Evolutionary conservation across 2,888 invertebrate genomes (phyloP).

Genomic region (Drosophila falleni): DNA sequence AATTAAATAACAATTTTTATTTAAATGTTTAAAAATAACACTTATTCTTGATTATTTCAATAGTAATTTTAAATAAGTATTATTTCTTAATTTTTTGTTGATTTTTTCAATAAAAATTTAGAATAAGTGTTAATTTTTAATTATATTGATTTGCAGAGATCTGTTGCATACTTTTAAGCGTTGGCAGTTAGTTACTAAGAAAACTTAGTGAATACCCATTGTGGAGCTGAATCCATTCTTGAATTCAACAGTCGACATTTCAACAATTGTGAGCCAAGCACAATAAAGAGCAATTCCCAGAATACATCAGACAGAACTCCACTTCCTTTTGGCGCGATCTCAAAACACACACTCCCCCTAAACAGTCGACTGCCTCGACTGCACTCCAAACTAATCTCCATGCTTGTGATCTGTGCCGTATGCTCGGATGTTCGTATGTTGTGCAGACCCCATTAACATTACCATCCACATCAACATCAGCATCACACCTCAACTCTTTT

Average conservation of each 20-base stretch:
- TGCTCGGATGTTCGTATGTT: conserved; percentile 64
- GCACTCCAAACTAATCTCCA: conserved; percentile 63
- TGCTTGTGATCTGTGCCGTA: conserved; percentile 64
- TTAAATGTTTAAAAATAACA: no score
- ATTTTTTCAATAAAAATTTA: no score
- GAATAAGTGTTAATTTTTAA: background rate
- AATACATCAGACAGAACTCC: conserved; percentile 48
- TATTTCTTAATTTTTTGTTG: no score
- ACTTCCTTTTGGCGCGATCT: conserved; percentile 42
- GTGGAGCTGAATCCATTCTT: conserved; percentile 8
- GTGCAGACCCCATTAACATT: conserved; percentile 49
- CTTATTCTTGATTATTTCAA: no score
- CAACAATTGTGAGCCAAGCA: conserved; percentile 34
- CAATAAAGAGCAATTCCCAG: conserved; percentile 49
- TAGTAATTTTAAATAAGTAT: no score
- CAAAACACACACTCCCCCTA: conserved; percentile 47
- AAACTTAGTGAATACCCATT: background rate
- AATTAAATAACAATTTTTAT: no score
- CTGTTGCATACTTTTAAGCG: conserved; percentile 61
- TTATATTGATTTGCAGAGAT: conserved; percentile 2
- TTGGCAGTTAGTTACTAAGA: background rate
- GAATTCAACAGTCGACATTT: conserved; percentile 1
- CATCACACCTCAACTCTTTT: conserved; percentile 73
- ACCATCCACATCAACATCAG: conserved; percentile 11
- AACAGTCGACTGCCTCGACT: conserved; percentile 26